These are phyloP conservation scores for Poicephalus gulielmi DNA, from an alignment of 2,113 vertebrate species.

Conservation along the genomic window DNA sequence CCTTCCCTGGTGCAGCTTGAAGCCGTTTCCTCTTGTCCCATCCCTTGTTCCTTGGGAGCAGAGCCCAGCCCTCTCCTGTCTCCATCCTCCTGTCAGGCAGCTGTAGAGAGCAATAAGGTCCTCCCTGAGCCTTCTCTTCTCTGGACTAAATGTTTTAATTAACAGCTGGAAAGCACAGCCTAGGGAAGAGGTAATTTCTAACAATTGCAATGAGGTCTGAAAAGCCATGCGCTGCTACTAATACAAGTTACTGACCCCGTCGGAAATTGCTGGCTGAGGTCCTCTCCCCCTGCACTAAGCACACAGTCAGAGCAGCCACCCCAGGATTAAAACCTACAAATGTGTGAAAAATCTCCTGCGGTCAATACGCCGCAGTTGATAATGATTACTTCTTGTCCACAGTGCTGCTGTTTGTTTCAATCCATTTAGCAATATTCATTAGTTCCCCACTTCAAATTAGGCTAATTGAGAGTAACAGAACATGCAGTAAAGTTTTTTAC, in stretches of 20 bases:
- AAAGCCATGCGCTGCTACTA: neutral
- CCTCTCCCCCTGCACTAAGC: neutral
- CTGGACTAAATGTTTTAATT: neutral
- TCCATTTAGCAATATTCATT: constrained; percentile 32
- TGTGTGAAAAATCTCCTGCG: neutral
- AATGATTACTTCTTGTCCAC: neutral
- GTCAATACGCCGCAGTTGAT: neutral
- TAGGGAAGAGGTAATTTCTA: neutral
- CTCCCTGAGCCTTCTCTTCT: neutral
- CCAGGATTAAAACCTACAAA: neutral
- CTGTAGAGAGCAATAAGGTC: neutral
- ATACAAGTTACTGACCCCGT: neutral
- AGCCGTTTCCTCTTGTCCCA: neutral
- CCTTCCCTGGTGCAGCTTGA: neutral
- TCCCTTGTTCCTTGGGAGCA: neutral
- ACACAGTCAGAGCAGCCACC: neutral
- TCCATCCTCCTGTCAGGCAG: neutral
- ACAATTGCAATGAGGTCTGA: neutral
- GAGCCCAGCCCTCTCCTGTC: neutral
- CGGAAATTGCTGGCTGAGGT: neutral
- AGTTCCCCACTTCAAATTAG: neutral
- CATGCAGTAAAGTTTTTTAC: neutral
- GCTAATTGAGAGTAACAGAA: constrained; percentile 20
- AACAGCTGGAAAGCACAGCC: neutral
- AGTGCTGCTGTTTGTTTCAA: constrained; percentile 29